Evolutionary conservation across 2,113 vertebrate species (phyloP), one percentile per base, ranked within the genome.

Genomic region (Fulmarus glacialis): DNA sequence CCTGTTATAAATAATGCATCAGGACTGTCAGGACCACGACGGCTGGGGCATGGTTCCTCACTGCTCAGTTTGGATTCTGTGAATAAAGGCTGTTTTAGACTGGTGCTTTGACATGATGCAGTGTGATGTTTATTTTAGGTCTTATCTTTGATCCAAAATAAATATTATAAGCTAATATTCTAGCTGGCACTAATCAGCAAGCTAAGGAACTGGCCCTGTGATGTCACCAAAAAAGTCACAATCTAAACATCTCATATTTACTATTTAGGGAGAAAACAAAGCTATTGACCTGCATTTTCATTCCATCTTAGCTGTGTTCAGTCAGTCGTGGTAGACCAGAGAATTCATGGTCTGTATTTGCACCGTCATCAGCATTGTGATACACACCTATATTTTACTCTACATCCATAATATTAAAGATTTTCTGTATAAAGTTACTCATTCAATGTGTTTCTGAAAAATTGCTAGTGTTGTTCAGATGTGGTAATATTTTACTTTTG

Each of bases 131-230:
- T 79, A 43, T 53, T 38, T 78, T 78, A 67, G 29, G 8, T 52
- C 26, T 32, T 90, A 62, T 64, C 42, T 85, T 79, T 72, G 43
- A 75, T 74, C 30, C 34, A 89, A 67, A 96, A 63, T 67, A 90
- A 91, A 20, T 86, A 70, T 42, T 53, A 23, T 53, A 71, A 74
- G 6, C 22, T 60, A 67, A 32, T 64, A 64, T 45, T 87, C 47
- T 58, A 73, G 13, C 50, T 87, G 42, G 24, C 43, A 47, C 22
- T 90, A 68, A 67, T 59, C 34, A 70, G 29, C 26, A 63, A 82
- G 32, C 52, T 72, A 63, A 72, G 58, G 18, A 90, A 87, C 26
- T 58, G 53, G 19, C 14, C 17, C 56, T 58, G 8, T 62, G 56
- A 68, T 82, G 11, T 40, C 34, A 79, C 84, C 27, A 84, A 74